Base-by-base conservation (phyloP, 2,888 invertebrate genomes). In the Andrena trimmerana region DNA sequence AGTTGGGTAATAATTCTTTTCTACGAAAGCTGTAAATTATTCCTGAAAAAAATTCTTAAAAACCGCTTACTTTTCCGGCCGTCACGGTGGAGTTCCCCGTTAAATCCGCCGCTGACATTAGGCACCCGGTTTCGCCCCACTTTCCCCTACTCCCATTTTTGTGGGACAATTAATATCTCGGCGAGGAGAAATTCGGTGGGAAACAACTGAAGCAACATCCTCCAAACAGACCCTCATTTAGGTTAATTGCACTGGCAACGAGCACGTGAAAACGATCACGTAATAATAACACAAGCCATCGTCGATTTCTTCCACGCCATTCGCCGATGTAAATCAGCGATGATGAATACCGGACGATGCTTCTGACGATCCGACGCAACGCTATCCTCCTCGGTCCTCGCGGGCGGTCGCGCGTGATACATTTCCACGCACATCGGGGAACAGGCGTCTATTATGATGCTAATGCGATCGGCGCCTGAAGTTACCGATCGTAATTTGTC, bases 321-420 rank as follows among this genome's bases (percentile, higher is more conserved):
- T 62, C 50, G 59, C 27, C 24, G 66, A 79, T 74, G 79, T 70
- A 72, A 70, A 86, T 77, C 79, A 42, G 33, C 57, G 76, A 70
- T 86, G 77, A 86, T 80, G 83, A 74, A 71, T 73, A 74, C 76
- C 69, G 73, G 72, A 31, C 74, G 78, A 59, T 68, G 72, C 42
- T 71, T 63, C 54, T 50, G 81, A 68, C 70, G 60, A 59, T 52
- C 68, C 31, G 63, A 72, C 65, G 72, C 62, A 57, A 60, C 70
- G 66, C 70, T 63, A 73, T 1, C 13, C 69, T 10, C 10, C 72
- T 60, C 69, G 75, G 66, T 73, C 72, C 29, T 57, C 8, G 29
- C 33, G 57, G 72, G 66, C 74, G 78, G 54, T 63, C 31, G 69
- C 69, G 66, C 78, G 60, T 66, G 74, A 65, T 57, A n/a, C 8